Percentiles rank a stretch among this genome's conserved stretches.
Conservation (phyloP, 2,888 invertebrate genomes). For the Dexiosoma caninum region DNA sequence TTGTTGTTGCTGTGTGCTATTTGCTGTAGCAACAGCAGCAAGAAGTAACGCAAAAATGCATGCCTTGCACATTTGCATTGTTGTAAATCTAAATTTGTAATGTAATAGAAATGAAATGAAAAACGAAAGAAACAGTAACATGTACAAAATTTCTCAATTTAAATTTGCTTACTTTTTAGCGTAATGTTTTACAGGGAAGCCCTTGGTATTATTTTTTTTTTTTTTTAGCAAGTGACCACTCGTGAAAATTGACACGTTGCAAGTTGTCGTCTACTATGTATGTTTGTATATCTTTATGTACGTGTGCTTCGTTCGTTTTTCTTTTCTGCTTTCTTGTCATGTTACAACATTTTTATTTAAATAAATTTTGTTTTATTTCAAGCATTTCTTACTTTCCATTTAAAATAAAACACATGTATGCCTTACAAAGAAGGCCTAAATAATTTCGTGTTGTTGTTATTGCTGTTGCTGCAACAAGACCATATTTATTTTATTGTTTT, state of each 20-base stretch:
- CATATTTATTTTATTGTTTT: slow-evolving; percentile 55
- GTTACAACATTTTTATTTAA: slow-evolving; percentile 5
- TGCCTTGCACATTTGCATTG: slow-evolving; percentile 41
- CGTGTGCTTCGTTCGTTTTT: background rate
- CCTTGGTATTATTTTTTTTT: slow-evolving; percentile 43
- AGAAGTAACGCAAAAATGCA: slow-evolving; percentile 38
- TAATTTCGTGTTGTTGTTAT: slow-evolving; percentile 5
- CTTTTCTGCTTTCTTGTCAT: slow-evolving; percentile 1
- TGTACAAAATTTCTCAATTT: slow-evolving; percentile 8
- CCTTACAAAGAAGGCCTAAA: slow-evolving; percentile 57
- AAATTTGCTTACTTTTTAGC: slow-evolving; percentile 18
- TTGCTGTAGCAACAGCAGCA: background rate
- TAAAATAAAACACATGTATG: slow-evolving; percentile 40
- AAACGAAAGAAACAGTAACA: slow-evolving; percentile 6
- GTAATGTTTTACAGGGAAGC: slow-evolving; percentile 46
- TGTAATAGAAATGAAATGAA: background rate
- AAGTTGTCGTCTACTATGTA: slow-evolving; percentile 42
- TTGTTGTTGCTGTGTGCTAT: background rate
- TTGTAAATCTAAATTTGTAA: slow-evolving; percentile 15
- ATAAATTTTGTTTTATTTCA: slow-evolving; percentile 4
- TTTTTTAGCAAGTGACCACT: slow-evolving; percentile 60
- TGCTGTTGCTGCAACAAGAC: slow-evolving; percentile 12
- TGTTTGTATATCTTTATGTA: too few relatives aligned
- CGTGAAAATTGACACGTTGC: slow-evolving; percentile 64
- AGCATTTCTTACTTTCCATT: background rate